phyloP scores from a whole-genome alignment of 2,888 invertebrate genomes.

The Micoletzkya japonica region DNA sequence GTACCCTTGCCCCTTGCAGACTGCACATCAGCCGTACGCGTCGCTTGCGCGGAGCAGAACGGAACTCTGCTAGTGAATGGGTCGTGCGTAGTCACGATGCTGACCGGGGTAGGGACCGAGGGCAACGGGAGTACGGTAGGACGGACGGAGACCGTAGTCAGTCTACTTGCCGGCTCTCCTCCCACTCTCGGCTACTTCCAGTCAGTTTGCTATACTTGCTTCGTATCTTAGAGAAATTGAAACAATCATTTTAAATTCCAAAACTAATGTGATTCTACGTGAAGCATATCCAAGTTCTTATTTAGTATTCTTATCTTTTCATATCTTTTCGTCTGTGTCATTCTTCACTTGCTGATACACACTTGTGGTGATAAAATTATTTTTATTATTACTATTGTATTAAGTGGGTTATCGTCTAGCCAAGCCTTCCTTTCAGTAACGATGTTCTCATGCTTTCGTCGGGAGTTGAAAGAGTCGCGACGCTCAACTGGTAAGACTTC shows the following conservation, averaged over 20 bases:
- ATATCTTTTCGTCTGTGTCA: no score
- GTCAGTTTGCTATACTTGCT: conserved; percentile 39
- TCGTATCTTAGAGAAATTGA: not conserved
- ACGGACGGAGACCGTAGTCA: not conserved
- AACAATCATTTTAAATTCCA: no score
- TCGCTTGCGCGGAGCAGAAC: conserved; percentile 49
- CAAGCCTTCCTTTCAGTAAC: conserved; percentile 53
- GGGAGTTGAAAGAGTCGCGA: conserved; percentile 57
- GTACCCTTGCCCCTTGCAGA: conserved; percentile 34
- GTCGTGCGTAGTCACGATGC: conserved; percentile 42
- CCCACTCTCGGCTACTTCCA: conserved; percentile 69
- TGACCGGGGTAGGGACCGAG: not conserved
- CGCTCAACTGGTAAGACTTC: conserved; percentile 64
- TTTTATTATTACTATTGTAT: no score
- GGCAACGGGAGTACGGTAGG: not conserved
- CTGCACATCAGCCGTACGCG: conserved; percentile 55
- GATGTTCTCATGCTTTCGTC: conserved; percentile 60
- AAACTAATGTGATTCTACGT: no score
- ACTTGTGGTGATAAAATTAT: no score
- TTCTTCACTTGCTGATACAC: no score
- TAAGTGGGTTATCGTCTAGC: no score
- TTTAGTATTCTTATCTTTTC: no score
- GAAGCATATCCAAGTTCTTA: not conserved
- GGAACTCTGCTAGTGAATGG: conserved; percentile 60
- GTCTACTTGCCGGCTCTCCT: conserved; percentile 46